Conservation (phyloP, 2,797 vertebrate species). For the Spatula clypeata region DNA sequence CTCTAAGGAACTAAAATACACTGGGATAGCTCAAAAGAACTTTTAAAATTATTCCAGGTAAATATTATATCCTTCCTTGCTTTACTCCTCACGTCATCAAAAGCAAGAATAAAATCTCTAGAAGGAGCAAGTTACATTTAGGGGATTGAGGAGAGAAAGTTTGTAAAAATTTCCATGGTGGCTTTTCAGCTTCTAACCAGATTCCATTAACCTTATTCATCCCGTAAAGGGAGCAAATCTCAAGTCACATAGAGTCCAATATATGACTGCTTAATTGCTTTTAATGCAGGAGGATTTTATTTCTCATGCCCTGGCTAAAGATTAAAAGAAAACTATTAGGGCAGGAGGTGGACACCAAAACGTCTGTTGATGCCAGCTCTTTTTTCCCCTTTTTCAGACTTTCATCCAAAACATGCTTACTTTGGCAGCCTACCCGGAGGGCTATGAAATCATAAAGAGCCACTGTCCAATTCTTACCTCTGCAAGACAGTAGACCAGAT, state of each 20-base stretch:
- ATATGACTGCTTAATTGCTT: constrained; percentile 9
- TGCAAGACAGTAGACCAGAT: constrained; percentile 62
- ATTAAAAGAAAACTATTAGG: constrained; percentile 69
- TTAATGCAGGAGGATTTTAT: constrained; percentile 22
- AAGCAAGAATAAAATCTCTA: constrained; percentile 15
- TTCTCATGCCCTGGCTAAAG: constrained; percentile 44
- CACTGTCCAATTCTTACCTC: constrained; percentile 65
- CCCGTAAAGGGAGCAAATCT: constrained; percentile 37
- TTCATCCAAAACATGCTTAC: constrained; percentile 74
- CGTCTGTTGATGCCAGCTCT: constrained; percentile 40
- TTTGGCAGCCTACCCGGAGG: constrained; percentile 60
- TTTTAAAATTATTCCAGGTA: constrained; percentile 41
- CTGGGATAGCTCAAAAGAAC: constrained; percentile 16
- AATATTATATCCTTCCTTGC: constrained; percentile 26
- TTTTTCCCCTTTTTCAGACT: constrained; percentile 45
- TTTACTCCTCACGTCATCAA: not conserved
- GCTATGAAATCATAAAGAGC: constrained; percentile 68
- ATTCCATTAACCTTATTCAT: constrained; percentile 43
- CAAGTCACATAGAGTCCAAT: constrained; percentile 10
- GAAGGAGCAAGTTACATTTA: not conserved
- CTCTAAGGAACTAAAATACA: constrained; percentile 54
- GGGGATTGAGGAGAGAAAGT: not conserved
- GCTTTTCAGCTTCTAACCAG: constrained; percentile 40
- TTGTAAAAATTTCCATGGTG: constrained; percentile 59
- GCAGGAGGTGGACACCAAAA: constrained; percentile 58